Conservation (phyloP, 2,113 vertebrate species). For the Gymnogyps californianus region DNA sequence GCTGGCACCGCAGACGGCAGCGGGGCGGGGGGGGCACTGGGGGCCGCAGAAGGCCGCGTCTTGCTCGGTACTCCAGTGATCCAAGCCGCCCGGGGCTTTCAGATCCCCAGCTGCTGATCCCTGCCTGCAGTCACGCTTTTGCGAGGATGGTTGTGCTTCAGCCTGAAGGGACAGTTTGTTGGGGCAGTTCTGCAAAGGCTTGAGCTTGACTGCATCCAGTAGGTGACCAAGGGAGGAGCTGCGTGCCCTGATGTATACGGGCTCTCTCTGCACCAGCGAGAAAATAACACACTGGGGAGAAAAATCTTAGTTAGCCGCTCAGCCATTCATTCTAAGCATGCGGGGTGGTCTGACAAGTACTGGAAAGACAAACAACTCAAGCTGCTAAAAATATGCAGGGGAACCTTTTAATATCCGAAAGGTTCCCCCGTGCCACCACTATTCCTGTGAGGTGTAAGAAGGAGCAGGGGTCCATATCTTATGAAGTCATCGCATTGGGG, state of each 20-base stretch:
- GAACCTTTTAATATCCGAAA: background rate
- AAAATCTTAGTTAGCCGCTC: fast-evolving
- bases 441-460: background rate
- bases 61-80: fast-evolving
- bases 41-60: fast-evolving
- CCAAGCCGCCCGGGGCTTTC: fast-evolving
- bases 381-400: background rate
- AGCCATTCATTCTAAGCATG: fast-evolving
- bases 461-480: background rate
- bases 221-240: background rate
- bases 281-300: background rate
- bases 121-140: fast-evolving
- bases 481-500: fast-evolving
- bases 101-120: fast-evolving
- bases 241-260: fast-evolving
- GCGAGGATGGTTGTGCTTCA: background rate
- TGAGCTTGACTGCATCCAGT: fast-evolving
- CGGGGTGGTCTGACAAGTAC: fast-evolving
- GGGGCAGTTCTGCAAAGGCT: background rate
- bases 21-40: fast-evolving
- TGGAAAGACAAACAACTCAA: fast-evolving
- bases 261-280: background rate
- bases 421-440: fast-evolving
- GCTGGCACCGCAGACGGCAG: fast-evolving
- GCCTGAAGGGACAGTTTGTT: fast-evolving